These are phyloP conservation scores for Mastomys natalensis DNA, from an alignment of 2,113 vertebrate species.

Conservation along the genomic window DNA sequence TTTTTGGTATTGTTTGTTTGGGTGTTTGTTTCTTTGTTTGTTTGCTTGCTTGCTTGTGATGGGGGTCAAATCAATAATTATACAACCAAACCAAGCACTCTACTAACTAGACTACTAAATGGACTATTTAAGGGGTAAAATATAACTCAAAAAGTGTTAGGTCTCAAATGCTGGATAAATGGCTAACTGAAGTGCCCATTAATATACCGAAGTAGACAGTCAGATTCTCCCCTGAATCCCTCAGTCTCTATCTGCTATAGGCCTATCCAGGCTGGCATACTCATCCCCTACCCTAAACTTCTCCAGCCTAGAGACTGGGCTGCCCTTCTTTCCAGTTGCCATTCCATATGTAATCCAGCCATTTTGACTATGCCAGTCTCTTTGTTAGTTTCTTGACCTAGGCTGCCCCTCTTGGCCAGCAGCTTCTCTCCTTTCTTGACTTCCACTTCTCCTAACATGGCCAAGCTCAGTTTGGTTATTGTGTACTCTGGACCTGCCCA, in stretches of 20 bases:
- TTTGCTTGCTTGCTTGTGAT: not conserved
- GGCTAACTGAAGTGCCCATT: not conserved
- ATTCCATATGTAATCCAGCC: not conserved
- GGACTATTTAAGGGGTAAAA: conserved; percentile 12
- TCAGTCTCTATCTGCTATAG: not conserved
- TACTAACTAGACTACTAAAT: not conserved
- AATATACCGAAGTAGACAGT: not conserved
- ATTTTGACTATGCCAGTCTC: not conserved
- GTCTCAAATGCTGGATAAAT: not conserved
- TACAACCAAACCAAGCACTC: not conserved
- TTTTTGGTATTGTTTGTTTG: too few relatives aligned
- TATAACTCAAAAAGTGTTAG: not conserved
- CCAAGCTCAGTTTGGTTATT: not conserved
- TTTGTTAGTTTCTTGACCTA: not conserved
- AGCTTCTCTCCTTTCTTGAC: not conserved
- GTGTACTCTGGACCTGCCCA: not conserved
- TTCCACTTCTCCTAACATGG: not conserved
- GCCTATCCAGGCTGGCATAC: not conserved
- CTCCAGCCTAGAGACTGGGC: not conserved
- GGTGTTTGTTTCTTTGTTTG: not conserved
- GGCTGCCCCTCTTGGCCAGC: not conserved
- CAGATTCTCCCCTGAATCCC: not conserved
- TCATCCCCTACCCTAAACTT: not conserved
- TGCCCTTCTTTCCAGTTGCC: not conserved
- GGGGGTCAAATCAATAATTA: not conserved